These are phyloP conservation scores for Protobothrops flavoviridis DNA, from an alignment of 2,113 vertebrate genomes.

Conservation along the genomic window DNA sequence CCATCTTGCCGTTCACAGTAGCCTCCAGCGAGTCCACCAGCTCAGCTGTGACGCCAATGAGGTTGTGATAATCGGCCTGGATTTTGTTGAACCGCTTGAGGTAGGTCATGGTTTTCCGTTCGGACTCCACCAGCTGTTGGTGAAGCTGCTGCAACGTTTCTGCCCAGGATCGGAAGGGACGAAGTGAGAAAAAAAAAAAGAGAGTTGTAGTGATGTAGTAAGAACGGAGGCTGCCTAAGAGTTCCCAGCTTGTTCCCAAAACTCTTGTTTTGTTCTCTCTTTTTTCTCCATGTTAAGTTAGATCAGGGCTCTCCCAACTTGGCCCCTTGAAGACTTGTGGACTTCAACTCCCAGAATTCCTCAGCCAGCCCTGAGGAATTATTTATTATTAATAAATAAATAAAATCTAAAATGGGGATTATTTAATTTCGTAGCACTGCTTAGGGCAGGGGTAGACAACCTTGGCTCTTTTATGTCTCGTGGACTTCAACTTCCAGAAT, in stretches of 20 bases:
- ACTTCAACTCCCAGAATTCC: too few species aligned
- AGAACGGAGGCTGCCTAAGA: too few species aligned
- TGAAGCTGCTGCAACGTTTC: conserved; percentile 82
- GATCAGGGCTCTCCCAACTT: too few species aligned
- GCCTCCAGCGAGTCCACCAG: conserved; percentile 92
- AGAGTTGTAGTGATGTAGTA: not conserved
- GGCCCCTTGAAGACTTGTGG: too few species aligned
- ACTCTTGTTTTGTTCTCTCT: not conserved
- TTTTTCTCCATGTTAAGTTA: not conserved
- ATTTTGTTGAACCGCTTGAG: conserved; percentile 81
- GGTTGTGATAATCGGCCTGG: conserved; percentile 85
- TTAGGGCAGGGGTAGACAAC: too few species aligned
- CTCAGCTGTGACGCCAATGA: conserved; percentile 89
- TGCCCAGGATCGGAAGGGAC: conserved; percentile 47
- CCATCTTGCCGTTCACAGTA: conserved; percentile 90
- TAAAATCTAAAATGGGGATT: not conserved
- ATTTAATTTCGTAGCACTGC: not conserved
- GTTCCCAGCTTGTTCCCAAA: not conserved
- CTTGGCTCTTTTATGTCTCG: too few species aligned
- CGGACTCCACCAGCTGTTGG: conserved; percentile 81
- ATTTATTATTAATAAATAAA: too few species aligned
- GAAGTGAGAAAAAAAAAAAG: not conserved
- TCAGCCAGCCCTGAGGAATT: too few species aligned
- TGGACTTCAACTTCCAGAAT: too few species aligned
- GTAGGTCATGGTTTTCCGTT: conserved; percentile 74